Conservation (phyloP, 2,113 vertebrate genomes). For the Phalacrocorax carbo region DNA sequence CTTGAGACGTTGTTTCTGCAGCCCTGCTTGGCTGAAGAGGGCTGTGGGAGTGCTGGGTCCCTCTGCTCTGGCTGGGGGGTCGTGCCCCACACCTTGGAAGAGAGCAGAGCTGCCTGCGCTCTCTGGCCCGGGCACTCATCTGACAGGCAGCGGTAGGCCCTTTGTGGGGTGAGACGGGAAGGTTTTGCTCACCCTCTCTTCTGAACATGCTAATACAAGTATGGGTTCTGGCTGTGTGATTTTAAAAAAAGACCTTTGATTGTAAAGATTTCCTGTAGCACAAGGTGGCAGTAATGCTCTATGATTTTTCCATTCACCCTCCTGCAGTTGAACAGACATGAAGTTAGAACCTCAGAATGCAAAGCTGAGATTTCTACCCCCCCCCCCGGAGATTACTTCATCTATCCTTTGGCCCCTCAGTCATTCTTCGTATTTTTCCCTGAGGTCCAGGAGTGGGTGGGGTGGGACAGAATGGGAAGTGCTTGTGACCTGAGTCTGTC, state of each 20-base stretch:
- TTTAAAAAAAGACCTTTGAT: not conserved
- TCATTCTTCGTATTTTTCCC: not conserved
- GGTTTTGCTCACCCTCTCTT: not conserved
- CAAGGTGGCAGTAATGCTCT: constrained; percentile 46
- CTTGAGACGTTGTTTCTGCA: not conserved
- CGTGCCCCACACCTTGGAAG: not conserved
- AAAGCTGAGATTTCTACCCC: not conserved
- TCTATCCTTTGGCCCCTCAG: rapidly evolving
- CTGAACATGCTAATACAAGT: not conserved
- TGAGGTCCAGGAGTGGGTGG: not conserved
- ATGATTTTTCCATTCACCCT: not conserved
- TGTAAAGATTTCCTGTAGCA: not conserved
- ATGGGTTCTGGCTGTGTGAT: not conserved
- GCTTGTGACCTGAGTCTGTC: not conserved
- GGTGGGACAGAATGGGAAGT: not conserved
- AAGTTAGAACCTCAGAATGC: not conserved
- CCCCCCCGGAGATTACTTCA: not conserved
- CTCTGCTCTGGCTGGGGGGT: not conserved
- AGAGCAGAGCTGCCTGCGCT: rapidly evolving
- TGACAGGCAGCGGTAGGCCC: not conserved
- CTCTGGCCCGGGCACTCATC: rapidly evolving
- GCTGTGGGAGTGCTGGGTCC: not conserved
- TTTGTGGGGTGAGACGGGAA: rapidly evolving
- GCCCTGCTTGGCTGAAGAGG: not conserved
- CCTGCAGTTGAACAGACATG: not conserved